These are phyloP conservation scores for Pongo pygmaeus DNA, from an alignment of 2,113 vertebrate species.

Conservation along the genomic window DNA sequence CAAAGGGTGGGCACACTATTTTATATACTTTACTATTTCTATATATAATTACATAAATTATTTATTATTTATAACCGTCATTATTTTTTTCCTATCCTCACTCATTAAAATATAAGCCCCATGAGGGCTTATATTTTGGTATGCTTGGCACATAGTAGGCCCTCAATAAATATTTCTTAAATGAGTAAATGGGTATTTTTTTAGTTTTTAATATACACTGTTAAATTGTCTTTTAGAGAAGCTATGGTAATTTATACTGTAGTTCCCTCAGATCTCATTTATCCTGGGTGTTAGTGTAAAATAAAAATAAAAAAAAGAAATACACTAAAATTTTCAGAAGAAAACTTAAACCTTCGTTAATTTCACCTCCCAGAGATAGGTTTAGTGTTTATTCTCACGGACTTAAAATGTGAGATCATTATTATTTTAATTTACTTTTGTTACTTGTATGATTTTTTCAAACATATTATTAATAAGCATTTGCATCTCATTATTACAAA, in stretches of 20 bases:
- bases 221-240: constrained; percentile 26
- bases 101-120: constrained; percentile 3
- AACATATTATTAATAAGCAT: constrained; percentile 2
- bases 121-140: neutral
- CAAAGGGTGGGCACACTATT: neutral
- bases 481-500: constrained; percentile 26
- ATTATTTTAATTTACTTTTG: constrained; percentile 34
- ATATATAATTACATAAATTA: neutral
- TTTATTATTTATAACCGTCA: neutral
- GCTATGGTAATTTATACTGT: neutral
- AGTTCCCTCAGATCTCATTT: neutral
- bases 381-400: neutral
- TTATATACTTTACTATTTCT: constrained; percentile 21
- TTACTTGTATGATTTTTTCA: neutral
- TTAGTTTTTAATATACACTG: neutral
- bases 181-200: neutral
- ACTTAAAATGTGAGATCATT: constrained; percentile 20
- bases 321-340: neutral
- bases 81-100: neutral
- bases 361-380: neutral
- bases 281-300: neutral
- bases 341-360: constrained; percentile 26
- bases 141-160: neutral
- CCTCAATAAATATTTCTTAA: neutral
- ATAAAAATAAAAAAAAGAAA: neutral